Evolutionary conservation across 2,888 invertebrate genomes (phyloP).

Genomic region (Dolomedes plantarius): DNA sequence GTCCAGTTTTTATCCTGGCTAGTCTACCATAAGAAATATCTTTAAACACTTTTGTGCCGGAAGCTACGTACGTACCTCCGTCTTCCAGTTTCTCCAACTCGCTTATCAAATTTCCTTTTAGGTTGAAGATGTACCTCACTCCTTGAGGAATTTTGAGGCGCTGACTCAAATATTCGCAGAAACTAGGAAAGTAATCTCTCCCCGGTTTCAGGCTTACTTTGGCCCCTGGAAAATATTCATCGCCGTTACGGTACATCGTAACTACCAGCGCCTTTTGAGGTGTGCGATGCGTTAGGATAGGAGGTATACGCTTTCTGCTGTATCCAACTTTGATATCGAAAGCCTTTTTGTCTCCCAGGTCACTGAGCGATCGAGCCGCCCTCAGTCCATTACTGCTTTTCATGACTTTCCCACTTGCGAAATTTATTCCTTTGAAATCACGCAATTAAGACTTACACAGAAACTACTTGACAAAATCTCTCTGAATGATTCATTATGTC

Average conservation of each 20-base stretch:
- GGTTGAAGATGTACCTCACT: slow-evolving; percentile 92
- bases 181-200: slow-evolving; percentile 88
- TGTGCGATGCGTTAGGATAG: slow-evolving; percentile 34
- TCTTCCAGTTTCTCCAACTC: slow-evolving; percentile 90
- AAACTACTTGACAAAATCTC: no score
- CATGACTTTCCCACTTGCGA: no score
- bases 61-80: slow-evolving; percentile 94
- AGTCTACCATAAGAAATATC: slow-evolving; percentile 72
- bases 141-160: slow-evolving; percentile 91
- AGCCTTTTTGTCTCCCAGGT: slow-evolving; percentile 34
- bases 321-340: slow-evolving; percentile 60
- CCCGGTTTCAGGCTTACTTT: slow-evolving; percentile 93
- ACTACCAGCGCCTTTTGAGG: slow-evolving; percentile 81
- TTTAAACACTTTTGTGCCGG: slow-evolving; percentile 92
- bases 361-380: slow-evolving; percentile 30
- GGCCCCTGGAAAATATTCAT: slow-evolving; percentile 92
- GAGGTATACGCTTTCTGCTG: slow-evolving; percentile 29
- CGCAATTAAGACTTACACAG: no score
- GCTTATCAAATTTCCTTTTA: slow-evolving; percentile 91
- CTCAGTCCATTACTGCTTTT: slow-evolving; percentile 23
- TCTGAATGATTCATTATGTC: no score
- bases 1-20: slow-evolving; percentile 48
- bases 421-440: no score
- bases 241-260: slow-evolving; percentile 94
- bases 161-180: slow-evolving; percentile 90